Conservation (phyloP, 2,888 invertebrate species). For the Piscicola geometra region DNA sequence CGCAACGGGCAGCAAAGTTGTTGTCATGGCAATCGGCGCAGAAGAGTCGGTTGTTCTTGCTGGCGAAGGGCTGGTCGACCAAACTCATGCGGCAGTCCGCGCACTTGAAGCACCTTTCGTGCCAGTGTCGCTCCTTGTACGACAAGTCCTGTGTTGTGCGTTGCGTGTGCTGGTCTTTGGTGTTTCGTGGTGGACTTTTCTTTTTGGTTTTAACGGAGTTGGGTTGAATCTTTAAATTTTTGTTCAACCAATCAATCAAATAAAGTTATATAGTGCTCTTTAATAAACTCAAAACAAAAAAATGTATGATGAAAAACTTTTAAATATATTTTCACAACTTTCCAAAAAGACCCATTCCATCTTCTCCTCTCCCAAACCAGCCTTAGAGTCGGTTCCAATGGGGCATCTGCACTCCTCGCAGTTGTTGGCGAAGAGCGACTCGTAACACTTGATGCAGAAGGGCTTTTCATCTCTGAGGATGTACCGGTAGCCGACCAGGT, state of each 20-base stretch:
- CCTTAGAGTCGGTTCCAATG: conserved; percentile 80
- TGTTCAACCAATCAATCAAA: too few species aligned
- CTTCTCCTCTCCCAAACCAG: conserved; percentile 35
- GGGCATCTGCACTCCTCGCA: conserved; percentile 93
- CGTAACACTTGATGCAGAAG: conserved; percentile 99
- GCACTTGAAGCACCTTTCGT: conserved; percentile 98
- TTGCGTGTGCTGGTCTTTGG: not conserved
- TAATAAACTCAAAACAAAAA: too few species aligned
- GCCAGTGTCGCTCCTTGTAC: conserved; percentile 99
- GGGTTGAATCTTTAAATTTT: too few species aligned
- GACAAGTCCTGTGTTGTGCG: conserved; percentile 83
- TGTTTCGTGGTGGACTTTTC: too few species aligned
- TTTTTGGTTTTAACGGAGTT: too few species aligned
- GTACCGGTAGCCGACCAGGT: conserved; percentile 81
- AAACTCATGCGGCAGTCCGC: conserved; percentile 93
- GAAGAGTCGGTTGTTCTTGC: conserved; percentile 97
- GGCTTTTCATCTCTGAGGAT: conserved; percentile 98
- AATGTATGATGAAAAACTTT: not conserved
- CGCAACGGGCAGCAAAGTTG: conserved; percentile 97
- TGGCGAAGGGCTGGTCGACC: conserved; percentile 99
- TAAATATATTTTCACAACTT: not conserved
- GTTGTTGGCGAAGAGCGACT: conserved; percentile 95
- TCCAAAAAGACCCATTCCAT: conserved; percentile 59
- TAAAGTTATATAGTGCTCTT: too few species aligned
- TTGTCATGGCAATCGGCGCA: conserved; percentile 99